A percentile compares a stretch with the other conserved stretches of the same genome.
These are phyloP conservation scores for Falco biarmicus DNA, from an alignment of 2,797 vertebrate genomes.

Conservation along the genomic window DNA sequence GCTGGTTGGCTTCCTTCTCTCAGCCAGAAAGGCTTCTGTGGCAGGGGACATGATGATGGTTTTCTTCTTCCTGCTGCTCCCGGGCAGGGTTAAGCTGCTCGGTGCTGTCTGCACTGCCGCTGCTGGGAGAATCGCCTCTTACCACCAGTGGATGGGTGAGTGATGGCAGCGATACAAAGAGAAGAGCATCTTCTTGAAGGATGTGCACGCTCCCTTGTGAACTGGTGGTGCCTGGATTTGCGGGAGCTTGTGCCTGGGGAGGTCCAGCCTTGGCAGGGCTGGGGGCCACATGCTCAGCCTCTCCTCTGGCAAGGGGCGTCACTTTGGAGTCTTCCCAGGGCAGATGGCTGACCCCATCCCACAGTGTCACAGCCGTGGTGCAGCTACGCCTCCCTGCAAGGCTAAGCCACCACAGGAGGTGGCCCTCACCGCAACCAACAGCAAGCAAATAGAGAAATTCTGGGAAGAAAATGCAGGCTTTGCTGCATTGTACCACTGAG, in stretches of 20 bases:
- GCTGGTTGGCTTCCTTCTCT: no score
- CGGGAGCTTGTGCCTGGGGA: background rate
- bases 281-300: background rate
- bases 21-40: background rate
- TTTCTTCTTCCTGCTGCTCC: background rate
- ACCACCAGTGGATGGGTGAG: background rate
- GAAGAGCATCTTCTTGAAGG: background rate
- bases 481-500: background rate
- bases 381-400: rapidly evolving
- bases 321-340: background rate
- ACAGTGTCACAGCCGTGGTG: background rate
- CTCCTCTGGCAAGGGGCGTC: background rate
- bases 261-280: background rate
- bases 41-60: no score
- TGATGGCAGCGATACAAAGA: background rate
- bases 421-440: rapidly evolving
- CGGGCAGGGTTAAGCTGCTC: background rate
- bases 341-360: background rate
- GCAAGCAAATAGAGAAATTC: background rate
- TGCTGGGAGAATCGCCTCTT: background rate
- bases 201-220: rapidly evolving
- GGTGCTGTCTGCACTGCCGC: rapidly evolving
- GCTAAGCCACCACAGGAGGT: rapidly evolving
- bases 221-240: background rate
- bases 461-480: rapidly evolving